Evolutionary conservation across 2,888 invertebrate species (phyloP).

Genomic region (Adela reaumurella): DNA sequence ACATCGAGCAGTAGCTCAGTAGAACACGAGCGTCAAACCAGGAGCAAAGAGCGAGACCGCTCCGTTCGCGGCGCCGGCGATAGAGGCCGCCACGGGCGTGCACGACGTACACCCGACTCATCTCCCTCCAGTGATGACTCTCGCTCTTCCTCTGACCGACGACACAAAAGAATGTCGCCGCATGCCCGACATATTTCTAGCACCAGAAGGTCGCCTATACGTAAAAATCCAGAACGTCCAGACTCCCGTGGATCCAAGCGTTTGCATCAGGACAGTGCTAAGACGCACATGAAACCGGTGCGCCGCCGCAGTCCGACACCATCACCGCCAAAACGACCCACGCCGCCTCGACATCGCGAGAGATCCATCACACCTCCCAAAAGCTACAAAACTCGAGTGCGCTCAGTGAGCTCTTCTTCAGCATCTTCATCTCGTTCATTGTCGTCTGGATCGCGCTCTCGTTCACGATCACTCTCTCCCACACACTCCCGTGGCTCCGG

Average conservation of each 20-base stretch:
- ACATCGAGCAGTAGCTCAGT: background rate
- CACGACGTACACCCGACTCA: slow-evolving; percentile 6
- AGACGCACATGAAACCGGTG: slow-evolving; percentile 18
- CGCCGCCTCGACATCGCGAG: background rate
- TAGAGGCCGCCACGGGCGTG: too few relatives aligned
- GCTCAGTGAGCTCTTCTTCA: background rate
- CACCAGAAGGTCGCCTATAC: too few relatives aligned
- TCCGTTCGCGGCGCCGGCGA: slow-evolving; percentile 3
- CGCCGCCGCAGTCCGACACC: slow-evolving; percentile 7
- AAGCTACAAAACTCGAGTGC: background rate
- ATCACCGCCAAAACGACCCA: background rate
- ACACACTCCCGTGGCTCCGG: background rate
- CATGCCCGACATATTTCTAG: too few relatives aligned
- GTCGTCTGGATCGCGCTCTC: background rate
- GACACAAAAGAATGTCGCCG: slow-evolving; percentile 13
- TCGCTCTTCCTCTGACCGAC: slow-evolving; percentile 15
- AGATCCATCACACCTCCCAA: background rate
- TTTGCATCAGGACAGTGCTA: too few relatives aligned
- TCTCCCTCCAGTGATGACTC: slow-evolving; percentile 8
- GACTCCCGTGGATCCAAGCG: too few relatives aligned
- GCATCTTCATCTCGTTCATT: background rate
- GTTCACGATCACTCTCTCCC: too few relatives aligned
- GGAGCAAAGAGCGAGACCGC: slow-evolving; percentile 6
- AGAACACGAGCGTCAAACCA: slow-evolving; percentile 6
- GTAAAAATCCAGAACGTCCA: too few relatives aligned